Base-by-base conservation (phyloP, 2,113 vertebrate genomes). In the Plectropomus leopardus region DNA sequence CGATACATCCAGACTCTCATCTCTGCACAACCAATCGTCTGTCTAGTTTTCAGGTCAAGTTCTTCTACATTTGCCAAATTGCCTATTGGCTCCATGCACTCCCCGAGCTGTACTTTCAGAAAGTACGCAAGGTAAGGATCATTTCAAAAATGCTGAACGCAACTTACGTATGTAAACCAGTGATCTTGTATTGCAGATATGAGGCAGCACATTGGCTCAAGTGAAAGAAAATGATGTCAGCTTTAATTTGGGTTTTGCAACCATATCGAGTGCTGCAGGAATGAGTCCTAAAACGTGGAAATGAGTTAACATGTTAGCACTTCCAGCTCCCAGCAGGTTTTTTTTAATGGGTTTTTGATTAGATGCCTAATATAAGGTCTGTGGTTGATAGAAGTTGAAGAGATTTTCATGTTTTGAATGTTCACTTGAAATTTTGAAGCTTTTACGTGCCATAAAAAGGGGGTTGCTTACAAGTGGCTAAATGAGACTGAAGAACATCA, bases 11-110 rank as follows among this genome's bases (percentile, higher is more conserved):
- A 17, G 17, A 2, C 24, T 58, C 36, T 77, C 44, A 30, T 21
- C 47, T 58, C 36, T 69, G 61, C 34, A 70, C 73, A 73, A 82
- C 24, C n/a, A 87, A 36, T 78, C 19, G n/a, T 87, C 70, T 88
- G 23, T 86, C 67, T 78, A 97, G 96, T 72, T 96, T 96, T 93
- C 96, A 96, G 94, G 96, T 96, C 74, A 97, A 97, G 92, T 96
- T 97, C 93, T 97, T 96, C 95, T 97, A 96, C 91, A 93, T 97
- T 92, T 97, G 95, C 90, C 96, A 97, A 94, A 96, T 97, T 78
- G 96, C 95, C 74, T 97, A 97, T 90, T 97, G 96, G 96, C 88
- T 97, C 88, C 96, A 97, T 53, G 93, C 96, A 48, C 92, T 97
- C 83, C 95, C 93, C 4, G 96, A 97, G 80, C 92, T 97, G 19